Conservation (phyloP, 1,140 invertebrate species). For the Thaumetopoea pityocampa region DNA sequence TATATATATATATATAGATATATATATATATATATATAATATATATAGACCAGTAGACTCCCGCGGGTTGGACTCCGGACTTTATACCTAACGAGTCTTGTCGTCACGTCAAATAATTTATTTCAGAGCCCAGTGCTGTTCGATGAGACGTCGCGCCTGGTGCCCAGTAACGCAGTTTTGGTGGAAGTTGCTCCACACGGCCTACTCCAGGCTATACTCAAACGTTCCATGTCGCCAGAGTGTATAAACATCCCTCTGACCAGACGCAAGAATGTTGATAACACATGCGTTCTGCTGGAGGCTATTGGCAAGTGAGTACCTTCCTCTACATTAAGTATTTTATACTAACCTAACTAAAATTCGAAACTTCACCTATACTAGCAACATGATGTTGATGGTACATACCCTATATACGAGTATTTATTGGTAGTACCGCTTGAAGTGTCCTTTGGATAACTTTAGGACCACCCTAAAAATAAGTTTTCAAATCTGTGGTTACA, state of each 20-base stretch:
- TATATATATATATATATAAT: too few relatives aligned
- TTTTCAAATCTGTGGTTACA: too few relatives aligned
- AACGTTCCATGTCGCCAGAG: slow-evolving; percentile 64
- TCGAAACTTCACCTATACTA: too few relatives aligned
- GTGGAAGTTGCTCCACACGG: slow-evolving; percentile 89
- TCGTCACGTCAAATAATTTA: too few relatives aligned
- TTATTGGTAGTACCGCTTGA: not conserved
- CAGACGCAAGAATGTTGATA: slow-evolving; percentile 82
- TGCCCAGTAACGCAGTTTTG: slow-evolving; percentile 85
- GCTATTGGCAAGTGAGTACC: slow-evolving; percentile 80
- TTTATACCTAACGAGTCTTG: too few relatives aligned
- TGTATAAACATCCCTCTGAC: slow-evolving; percentile 85
- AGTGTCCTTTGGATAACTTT: too few relatives aligned
- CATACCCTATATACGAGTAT: not conserved
- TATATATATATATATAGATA: too few relatives aligned
- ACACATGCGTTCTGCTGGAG: slow-evolving; percentile 79
- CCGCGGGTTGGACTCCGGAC: too few relatives aligned
- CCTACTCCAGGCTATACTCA: slow-evolving; percentile 82
- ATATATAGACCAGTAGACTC: too few relatives aligned
- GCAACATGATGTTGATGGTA: not conserved
- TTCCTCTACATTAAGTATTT: not conserved
- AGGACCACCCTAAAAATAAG: too few relatives aligned
- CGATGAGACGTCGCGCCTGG: slow-evolving; percentile 84
- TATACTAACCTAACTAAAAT: not conserved
- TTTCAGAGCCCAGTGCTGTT: slow-evolving; percentile 83